Conservation (phyloP, 2,888 invertebrate genomes). For the Octodonta nipae region DNA sequence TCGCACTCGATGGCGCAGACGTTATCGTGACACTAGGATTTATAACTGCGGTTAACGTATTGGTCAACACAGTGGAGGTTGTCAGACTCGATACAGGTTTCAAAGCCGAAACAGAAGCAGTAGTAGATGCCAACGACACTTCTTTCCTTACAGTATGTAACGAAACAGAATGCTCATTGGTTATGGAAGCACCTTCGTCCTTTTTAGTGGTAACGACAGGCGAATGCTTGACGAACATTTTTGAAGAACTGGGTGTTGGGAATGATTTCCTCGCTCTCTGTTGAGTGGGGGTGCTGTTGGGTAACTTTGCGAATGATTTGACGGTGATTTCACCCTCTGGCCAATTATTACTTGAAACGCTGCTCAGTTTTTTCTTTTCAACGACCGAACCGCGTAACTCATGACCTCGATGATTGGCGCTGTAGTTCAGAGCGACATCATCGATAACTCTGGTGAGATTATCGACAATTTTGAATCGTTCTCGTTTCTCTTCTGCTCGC, state of each 20-base stretch:
- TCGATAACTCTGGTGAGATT: slow-evolving; percentile 19
- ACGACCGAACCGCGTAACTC: slow-evolving; percentile 10
- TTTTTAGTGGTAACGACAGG: slow-evolving; percentile 2
- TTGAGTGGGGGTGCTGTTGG: slow-evolving; percentile 14
- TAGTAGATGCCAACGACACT: no score
- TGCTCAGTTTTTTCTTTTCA: slow-evolving; percentile 6
- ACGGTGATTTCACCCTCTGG: slow-evolving; percentile 24
- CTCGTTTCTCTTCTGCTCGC: slow-evolving; percentile 27
- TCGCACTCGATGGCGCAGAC: background rate
- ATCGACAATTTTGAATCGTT: slow-evolving; percentile 17
- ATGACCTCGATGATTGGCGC: slow-evolving; percentile 10
- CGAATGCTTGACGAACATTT: slow-evolving; percentile 5
- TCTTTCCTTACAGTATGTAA: no score
- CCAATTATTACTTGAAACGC: no score
- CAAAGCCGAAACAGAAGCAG: no score
- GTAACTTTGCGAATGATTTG: slow-evolving; percentile 27
- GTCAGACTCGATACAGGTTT: background rate
- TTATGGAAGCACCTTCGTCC: slow-evolving; percentile 2
- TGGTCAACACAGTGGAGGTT: background rate
- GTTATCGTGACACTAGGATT: background rate
- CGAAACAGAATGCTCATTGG: no score
- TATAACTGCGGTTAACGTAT: background rate
- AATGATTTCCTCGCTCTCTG: slow-evolving; percentile 30
- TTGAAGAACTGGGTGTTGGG: slow-evolving; percentile 22
- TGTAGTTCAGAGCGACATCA: slow-evolving; percentile 18